phyloP scores from a whole-genome alignment of 2,888 invertebrate genomes.

The Mylabris sibirica region DNA sequence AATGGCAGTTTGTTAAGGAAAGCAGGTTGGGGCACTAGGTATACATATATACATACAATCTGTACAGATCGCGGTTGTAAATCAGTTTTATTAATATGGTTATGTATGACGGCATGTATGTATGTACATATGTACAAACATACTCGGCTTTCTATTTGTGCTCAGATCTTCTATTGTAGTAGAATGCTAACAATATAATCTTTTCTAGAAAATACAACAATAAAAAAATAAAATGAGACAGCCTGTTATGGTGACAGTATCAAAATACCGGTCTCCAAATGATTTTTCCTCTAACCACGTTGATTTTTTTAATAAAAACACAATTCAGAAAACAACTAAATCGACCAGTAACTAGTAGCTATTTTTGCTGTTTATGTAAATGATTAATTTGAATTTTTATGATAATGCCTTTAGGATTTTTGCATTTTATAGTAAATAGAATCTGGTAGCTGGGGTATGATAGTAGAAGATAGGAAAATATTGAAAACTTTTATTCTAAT shows the following conservation, averaged over 20 bases:
- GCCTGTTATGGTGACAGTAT: background rate
- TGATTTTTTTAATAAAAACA: background rate
- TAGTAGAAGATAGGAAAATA: background rate
- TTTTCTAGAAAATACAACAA: constrained; percentile 8
- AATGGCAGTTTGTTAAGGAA: constrained; percentile 12
- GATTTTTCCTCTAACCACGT: background rate
- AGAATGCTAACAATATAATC: constrained; percentile 3
- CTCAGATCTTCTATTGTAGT: background rate
- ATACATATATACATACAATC: too few species aligned
- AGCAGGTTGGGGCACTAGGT: constrained; percentile 5
- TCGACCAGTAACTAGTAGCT: background rate
- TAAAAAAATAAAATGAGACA: background rate
- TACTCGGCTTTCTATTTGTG: constrained; percentile 1
- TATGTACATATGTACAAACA: background rate
- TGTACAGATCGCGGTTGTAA: constrained; percentile 14
- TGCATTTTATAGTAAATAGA: background rate
- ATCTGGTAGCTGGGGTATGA: background rate
- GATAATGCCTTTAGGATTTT: background rate
- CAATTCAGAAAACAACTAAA: background rate
- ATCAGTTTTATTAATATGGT: constrained; percentile 19
- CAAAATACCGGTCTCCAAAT: constrained; percentile 1
- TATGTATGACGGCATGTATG: constrained; percentile 2
- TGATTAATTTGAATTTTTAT: background rate
- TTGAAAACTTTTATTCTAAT: background rate
- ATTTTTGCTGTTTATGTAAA: background rate